Evolutionary conservation across 1,140 invertebrate genomes (phyloP).

Genomic region (Camponotus pennsylvanicus): DNA sequence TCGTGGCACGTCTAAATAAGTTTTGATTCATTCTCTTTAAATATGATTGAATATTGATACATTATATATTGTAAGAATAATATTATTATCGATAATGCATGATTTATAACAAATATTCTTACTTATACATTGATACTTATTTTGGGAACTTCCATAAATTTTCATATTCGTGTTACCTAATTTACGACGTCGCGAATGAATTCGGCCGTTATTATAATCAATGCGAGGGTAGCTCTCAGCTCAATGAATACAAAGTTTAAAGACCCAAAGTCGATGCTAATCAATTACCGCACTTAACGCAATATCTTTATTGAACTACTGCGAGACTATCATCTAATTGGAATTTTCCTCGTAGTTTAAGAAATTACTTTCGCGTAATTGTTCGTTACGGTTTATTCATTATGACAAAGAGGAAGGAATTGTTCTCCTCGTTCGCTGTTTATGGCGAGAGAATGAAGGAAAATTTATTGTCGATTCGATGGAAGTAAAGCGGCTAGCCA

Average conservation of each 20-base stretch:
- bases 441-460: slow-evolving; percentile 19
- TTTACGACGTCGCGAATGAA: slow-evolving; percentile 49
- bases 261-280: slow-evolving; percentile 41
- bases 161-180: slow-evolving; percentile 37
- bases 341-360: slow-evolving; percentile 67
- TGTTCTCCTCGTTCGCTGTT: slow-evolving; percentile 31
- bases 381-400: slow-evolving; percentile 61
- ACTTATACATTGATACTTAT: background rate
- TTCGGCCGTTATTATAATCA: slow-evolving; percentile 59
- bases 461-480: slow-evolving; percentile 51
- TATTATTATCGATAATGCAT: background rate
- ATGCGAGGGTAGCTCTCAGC: slow-evolving; percentile 28
- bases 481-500: background rate
- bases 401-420: slow-evolving; percentile 39
- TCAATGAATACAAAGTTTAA: slow-evolving; percentile 60
- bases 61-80: background rate
- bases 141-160: slow-evolving; percentile 20
- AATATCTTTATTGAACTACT: slow-evolving; percentile 67
- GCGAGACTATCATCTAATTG: slow-evolving; percentile 62
- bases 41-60: background rate
- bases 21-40: background rate
- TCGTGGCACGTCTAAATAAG: background rate
- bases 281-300: slow-evolving; percentile 62
- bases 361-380: slow-evolving; percentile 68
- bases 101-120: background rate